Base-by-base conservation (phyloP, 2,888 invertebrate species). In the Allolobophora icterica region DNA sequence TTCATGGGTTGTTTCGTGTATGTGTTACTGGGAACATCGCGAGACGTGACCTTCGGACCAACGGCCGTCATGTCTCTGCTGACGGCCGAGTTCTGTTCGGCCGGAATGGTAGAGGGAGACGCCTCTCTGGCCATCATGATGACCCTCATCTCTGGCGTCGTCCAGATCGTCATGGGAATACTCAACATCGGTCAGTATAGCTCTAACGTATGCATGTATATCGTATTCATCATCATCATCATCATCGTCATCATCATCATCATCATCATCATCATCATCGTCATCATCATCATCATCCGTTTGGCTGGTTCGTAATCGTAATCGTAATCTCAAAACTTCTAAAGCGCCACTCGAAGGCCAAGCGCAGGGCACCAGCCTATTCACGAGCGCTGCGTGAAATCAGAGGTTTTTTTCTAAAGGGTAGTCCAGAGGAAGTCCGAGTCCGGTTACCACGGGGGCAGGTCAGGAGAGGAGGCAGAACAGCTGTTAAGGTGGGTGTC, bases 51-150 rank as follows among this genome's bases (percentile, higher is more conserved):
- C 0, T 97, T 98, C 93, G 98, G 99, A 17, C 98, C 99, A 5
- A 98, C 98, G 0, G 98, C 99, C n/a, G 96, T 98, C 91, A 97
- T 99, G 96, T 97, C 98, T 8, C 96, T 98, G 91, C 96, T 98
- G 93, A 98, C 98, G 0, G 95, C 95, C 11, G 93, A 94, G 13
- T 95, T 95, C 92, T 92, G 91, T 24, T 90, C 84, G 40, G 90
- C 89, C 93, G 35, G 91, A 91, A 38, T 94, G 94, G 33, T 93
- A 93, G 15, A 92, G 93, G 15, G 92, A 93, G 45, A 92, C 90
- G 93, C 95, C 21, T 94, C 95, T 8, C 94, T 95, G 90, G 95
- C 95, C 90, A 93, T 95, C 33, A 91, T 95, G 34, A 93, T 95
- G 52, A 94, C 94, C 15, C 93, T 95, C 38, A 92, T 94, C 83